Percentiles rank a stretch among this genome's conserved stretches.
These are phyloP conservation scores for Pteruthius melanotis DNA, from an alignment of 2,113 vertebrate species.

Conservation along the genomic window DNA sequence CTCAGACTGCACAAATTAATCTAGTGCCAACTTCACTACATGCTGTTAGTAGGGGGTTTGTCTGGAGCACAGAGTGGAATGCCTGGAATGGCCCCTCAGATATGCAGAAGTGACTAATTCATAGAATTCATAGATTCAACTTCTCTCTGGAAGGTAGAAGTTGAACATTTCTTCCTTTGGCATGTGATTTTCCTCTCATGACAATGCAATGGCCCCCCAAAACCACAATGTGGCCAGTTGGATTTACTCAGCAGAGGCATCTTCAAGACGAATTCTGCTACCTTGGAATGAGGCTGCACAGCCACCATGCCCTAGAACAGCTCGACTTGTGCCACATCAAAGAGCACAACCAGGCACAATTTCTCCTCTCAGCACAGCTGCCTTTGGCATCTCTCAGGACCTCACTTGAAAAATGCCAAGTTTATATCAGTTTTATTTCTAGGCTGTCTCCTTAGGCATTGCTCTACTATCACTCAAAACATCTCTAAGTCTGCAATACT, in stretches of 20 bases:
- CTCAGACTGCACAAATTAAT: neutral
- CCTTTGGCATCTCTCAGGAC: neutral
- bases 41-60: neutral
- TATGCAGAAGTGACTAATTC: neutral
- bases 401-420: neutral
- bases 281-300: neutral
- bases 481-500: neutral
- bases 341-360: rapidly evolving
- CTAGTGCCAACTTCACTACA: neutral
- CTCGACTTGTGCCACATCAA: neutral
- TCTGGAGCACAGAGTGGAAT: neutral
- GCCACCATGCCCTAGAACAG: neutral
- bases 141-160: neutral
- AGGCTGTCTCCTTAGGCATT: neutral
- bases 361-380: neutral
- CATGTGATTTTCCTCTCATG: neutral
- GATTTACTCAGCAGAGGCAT: neutral
- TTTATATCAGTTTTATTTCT: neutral
- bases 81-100: neutral
- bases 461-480: neutral
- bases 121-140: neutral
- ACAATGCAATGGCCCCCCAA: neutral
- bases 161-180: neutral
- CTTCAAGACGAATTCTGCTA: neutral
- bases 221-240: rapidly evolving